phyloP scores from a whole-genome alignment of 2,888 invertebrate species.

The Plemyria rubiginata region DNA sequence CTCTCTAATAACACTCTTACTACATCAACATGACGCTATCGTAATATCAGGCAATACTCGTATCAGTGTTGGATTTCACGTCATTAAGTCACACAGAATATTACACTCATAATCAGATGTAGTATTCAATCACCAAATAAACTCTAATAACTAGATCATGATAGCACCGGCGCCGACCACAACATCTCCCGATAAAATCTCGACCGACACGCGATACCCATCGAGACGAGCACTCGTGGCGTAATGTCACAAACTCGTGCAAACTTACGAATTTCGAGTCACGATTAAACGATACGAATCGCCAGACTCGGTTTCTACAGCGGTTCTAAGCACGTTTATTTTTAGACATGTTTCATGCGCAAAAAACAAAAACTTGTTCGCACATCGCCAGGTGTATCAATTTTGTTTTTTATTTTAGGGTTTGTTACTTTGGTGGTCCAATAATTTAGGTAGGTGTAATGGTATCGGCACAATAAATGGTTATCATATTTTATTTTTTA shows the following conservation, averaged over 20 bases:
- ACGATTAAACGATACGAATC: constrained; percentile 55
- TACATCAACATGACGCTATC: background rate
- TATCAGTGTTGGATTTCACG: constrained; percentile 19
- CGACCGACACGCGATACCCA: constrained; percentile 37
- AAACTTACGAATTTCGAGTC: constrained; percentile 68
- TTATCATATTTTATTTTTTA: constrained; percentile 39
- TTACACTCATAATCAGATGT: constrained; percentile 20
- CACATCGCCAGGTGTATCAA: constrained; percentile 35
- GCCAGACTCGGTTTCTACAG: constrained; percentile 24
- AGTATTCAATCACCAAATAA: constrained; percentile 39
- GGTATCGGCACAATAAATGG: constrained; percentile 37
- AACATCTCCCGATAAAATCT: constrained; percentile 34
- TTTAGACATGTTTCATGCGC: constrained; percentile 6
- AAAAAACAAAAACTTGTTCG: constrained; percentile 38
- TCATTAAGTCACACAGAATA: constrained; percentile 18
- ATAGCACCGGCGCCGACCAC: constrained; percentile 39
- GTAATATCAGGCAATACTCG: background rate
- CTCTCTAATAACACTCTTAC: too few relatives aligned
- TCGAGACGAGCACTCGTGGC: constrained; percentile 32
- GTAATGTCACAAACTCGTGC: constrained; percentile 62
- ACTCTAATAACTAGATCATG: constrained; percentile 30
- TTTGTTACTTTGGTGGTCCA: constrained; percentile 42
- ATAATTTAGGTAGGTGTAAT: constrained; percentile 44
- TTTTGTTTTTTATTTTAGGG: constrained; percentile 33
- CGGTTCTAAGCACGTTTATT: constrained; percentile 26